Evolutionary conservation across 2,888 invertebrate genomes (phyloP), one percentile per base, ranked within the genome.

Genomic region (Palloptera scutellata): DNA sequence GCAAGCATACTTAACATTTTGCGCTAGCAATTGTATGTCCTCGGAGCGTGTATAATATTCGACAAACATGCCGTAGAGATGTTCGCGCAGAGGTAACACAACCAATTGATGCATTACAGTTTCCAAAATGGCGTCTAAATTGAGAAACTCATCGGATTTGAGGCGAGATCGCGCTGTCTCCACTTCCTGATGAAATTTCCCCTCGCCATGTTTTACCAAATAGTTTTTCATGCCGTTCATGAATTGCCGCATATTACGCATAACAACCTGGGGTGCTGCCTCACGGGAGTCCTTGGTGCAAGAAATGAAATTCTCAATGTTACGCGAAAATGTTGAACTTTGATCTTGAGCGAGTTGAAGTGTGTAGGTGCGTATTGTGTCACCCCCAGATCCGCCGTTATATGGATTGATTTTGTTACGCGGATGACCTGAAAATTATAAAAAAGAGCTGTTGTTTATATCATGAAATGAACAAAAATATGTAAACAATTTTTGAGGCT

Each of bases 201-300:
- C 91, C 82, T 98, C 97, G 17, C 97, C 97, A 78, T 97, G 96
- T 79, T 97, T 97, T 43, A 97, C 94, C 69, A 98, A 87, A 85
- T 97, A 98, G 85, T 98, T 98, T 85, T 98, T 98, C 92, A 98
- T 97, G 66, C 97, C 98, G 15, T 95, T 97, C 95, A 98, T 97
- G 83, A 98, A 98, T 84, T 97, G 97, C 1, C 97, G 89, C 88
- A 97, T 94, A 79, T 94, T 94, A 69, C 94, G 88, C 94, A 94
- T 94, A 72, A 93, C 93, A 67, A 95, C 88, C 84, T 93, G 93
- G 0, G 96, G 96, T 78, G 92, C 93, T 41, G 90, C 91, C 81
- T 97, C 96, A 73, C 92, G 91, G 13, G 95, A 94, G 79, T 97
- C 96, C 75, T 91, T 88, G 10, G 97, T 97, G 84, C 97, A 97